Evolutionary conservation across 1,140 invertebrate species (phyloP).

Genomic region (Diplogasteroides magnus): DNA sequence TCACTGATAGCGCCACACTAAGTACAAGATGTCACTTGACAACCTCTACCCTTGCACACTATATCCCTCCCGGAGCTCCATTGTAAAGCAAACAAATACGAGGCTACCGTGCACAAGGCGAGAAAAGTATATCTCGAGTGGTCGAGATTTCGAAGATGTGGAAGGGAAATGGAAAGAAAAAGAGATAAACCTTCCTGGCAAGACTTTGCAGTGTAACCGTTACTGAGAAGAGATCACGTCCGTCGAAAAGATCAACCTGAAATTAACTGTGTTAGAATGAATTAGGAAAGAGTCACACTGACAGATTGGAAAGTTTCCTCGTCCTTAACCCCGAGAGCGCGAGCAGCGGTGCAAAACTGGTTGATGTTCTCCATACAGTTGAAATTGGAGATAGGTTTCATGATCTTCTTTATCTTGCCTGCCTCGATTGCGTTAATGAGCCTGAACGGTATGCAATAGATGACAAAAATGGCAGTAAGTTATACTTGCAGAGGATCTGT

Average conservation of each 20-base stretch:
- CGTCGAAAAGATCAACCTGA: conserved; percentile 77
- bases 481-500: conserved; percentile 46
- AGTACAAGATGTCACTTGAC: not conserved
- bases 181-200: conserved; percentile 74
- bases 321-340: conserved; percentile 76
- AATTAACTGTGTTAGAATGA: conserved; percentile 71
- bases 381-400: conserved; percentile 73
- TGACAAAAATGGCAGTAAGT: not conserved
- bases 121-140: not conserved
- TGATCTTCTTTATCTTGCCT: conserved; percentile 77
- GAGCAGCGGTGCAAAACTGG: conserved; percentile 73
- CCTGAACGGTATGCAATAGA: conserved; percentile 27
- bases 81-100: conserved; percentile 1
- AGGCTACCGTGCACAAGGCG: conserved; percentile 6
- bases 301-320: conserved; percentile 82
- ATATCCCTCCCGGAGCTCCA: conserved; percentile 8
- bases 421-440: conserved; percentile 58
- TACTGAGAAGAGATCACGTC: conserved; percentile 86
- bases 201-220: conserved; percentile 86
- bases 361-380: conserved; percentile 98
- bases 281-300: conserved; percentile 62
- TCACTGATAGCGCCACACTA: not conserved
- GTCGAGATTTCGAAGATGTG: not conserved
- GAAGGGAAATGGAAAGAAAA: conserved; percentile 2
- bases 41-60: conserved; percentile 5